phyloP scores from a whole-genome alignment of 2,888 invertebrate species.

The Lutraria lutraria region DNA sequence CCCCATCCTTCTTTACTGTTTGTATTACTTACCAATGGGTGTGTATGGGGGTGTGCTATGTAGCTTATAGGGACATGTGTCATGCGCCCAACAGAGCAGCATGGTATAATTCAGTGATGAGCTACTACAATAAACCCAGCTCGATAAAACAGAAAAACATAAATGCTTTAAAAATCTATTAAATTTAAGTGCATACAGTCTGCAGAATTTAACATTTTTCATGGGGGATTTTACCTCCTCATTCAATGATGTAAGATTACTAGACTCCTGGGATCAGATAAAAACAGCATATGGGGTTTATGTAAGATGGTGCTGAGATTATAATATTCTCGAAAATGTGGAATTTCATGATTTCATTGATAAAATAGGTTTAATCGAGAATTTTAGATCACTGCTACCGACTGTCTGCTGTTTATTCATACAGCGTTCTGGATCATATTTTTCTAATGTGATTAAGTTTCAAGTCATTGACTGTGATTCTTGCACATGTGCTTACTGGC shows the following conservation, averaged over 20 bases:
- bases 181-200: not conserved
- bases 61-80: no score
- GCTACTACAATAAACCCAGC: no score
- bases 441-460: not conserved
- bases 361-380: not conserved
- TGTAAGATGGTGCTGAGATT: slow-evolving; percentile 12
- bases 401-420: slow-evolving; percentile 3
- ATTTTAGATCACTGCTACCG: not conserved
- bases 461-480: slow-evolving; percentile 4
- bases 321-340: not conserved
- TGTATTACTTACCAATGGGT: no score
- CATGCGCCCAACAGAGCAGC: no score
- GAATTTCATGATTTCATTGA: slow-evolving; percentile 20
- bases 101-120: no score
- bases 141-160: not conserved
- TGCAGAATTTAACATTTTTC: not conserved
- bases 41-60: no score
- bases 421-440: not conserved
- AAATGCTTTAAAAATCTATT: not conserved
- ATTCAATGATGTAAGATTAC: slow-evolving; percentile 11
- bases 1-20: no score
- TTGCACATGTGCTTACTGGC: not conserved
- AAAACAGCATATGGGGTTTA: slow-evolving; percentile 14
- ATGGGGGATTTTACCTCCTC: not conserved
- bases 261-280: not conserved